Conservation (phyloP, 2,113 vertebrate species). For the Centropus bengalensis region DNA sequence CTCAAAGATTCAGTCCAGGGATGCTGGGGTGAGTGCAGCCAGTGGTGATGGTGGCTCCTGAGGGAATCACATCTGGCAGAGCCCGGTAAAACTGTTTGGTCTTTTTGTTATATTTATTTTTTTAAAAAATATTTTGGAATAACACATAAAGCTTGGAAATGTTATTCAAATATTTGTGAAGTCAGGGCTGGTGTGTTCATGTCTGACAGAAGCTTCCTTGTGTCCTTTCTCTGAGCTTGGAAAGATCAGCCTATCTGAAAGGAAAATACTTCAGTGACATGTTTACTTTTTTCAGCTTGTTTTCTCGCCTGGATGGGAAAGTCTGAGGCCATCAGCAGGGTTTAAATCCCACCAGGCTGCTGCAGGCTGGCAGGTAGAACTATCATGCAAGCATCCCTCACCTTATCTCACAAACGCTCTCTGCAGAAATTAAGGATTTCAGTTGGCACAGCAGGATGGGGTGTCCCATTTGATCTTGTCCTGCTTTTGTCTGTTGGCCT, state of each 20-base stretch:
- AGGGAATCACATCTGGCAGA: background rate
- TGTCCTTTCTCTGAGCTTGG: background rate
- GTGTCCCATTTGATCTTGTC: background rate
- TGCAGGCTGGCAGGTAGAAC: background rate
- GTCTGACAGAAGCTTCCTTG: conserved; percentile 5
- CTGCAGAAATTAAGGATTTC: background rate
- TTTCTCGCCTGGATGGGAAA: conserved; percentile 45
- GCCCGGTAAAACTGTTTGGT: background rate
- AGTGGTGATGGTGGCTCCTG: accelerated
- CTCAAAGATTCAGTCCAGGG: background rate
- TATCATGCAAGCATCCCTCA: background rate
- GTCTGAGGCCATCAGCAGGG: background rate
- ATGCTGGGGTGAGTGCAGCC: accelerated
- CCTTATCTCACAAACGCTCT: background rate
- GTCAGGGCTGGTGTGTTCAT: background rate
- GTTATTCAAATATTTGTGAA: conserved; percentile 24
- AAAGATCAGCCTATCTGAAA: conserved; percentile 9
- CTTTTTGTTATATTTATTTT: background rate
- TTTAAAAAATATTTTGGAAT: background rate
- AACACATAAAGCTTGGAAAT: background rate
- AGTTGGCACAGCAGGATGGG: background rate
- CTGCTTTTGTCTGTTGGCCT: background rate
- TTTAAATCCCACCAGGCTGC: background rate
- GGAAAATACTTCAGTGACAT: conserved; percentile 50
- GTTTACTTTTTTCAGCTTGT: conserved; percentile 46